A percentile compares a stretch with the other conserved stretches of the same genome.
These are phyloP conservation scores for Notodonta dromedarius DNA, from an alignment of 2,888 invertebrate species.

Conservation along the genomic window DNA sequence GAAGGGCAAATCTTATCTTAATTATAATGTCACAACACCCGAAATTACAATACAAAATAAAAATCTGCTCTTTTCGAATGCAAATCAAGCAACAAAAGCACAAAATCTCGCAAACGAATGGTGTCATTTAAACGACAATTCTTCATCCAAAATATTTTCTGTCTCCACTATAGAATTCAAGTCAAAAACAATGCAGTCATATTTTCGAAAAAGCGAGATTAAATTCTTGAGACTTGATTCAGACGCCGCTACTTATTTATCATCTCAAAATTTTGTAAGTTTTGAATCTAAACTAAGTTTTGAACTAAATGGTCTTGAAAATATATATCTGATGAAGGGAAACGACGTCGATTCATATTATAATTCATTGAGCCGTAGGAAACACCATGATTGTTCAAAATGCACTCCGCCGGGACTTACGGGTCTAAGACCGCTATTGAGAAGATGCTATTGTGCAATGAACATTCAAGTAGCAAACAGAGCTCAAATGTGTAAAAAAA, in stretches of 20 bases:
- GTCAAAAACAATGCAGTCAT: conserved; percentile 12
- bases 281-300: conserved; percentile 23
- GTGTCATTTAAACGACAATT: conserved; percentile 12
- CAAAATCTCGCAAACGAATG: conserved; percentile 11
- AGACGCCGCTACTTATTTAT: conserved; percentile 6
- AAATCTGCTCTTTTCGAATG: neutral
- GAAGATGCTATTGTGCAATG: conserved; percentile 45
- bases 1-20: neutral
- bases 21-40: neutral
- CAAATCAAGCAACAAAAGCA: neutral
- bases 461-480: conserved; percentile 40
- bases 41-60: conserved; percentile 1
- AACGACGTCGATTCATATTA: neutral
- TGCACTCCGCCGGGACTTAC: conserved; percentile 14
- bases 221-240: conserved; percentile 9
- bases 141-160: conserved; percentile 11
- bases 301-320: conserved; percentile 11
- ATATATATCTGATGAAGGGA: neutral
- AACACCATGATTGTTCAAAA: neutral
- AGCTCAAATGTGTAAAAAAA: conserved; percentile 8
- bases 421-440: conserved; percentile 29
- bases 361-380: neutral
- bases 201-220: conserved; percentile 10
- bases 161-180: conserved; percentile 18
- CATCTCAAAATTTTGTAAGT: conserved; percentile 12